Base-by-base conservation (phyloP, 1,140 invertebrate species). In the Meloidogyne hapla region DNA sequence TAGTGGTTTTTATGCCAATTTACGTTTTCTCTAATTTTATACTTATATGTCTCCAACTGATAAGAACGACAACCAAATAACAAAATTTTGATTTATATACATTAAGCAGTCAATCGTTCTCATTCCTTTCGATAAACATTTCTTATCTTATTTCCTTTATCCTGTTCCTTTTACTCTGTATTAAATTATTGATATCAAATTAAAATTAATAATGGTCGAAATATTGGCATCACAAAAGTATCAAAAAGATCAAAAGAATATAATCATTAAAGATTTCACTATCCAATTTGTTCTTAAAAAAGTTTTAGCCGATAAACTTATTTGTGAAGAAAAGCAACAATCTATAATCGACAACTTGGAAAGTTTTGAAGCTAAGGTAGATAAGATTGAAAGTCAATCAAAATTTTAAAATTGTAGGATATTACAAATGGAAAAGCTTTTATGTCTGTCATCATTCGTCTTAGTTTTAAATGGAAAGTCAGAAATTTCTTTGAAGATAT, bases 401-500 rank as follows among this genome's bases (percentile, higher is more conserved):
- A 69, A 15, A 28, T 13, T 40, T 25, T 25, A 33, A 3, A 28
- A 23, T 69, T 67, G 10, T 6, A 70, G 69, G 74, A 75, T 63
- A 75, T 75, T 23, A 75, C 74, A 15, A 63, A 48, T 18, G 74
- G 74, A n/a, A 33, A 79, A n/a, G 77, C 76, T 2, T 78, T 78
- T 64, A 78, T 79, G 77, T 78, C 77, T 8, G 15, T 69, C 23
- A 69, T 78, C 40, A 61, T 80, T 21, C 68, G 66, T 8, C 63
- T 78, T n/a, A 71, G 18, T n/a, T 65, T 78, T 6, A 66, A 79
- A 18, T 78, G 77, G 77, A 78, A 78, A 28, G 64, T 28, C 12
- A 25, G n/a, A 25, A 69, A 62, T 12, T 23, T 15, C 38, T 61
- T 18, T 63, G 18, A 5, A 3, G 25, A 67, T 21, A 63, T 72